Evolutionary conservation across 2,797 vertebrate genomes (phyloP), one percentile per base, ranked within the genome.

Genomic region (Alfaro cultratus): DNA sequence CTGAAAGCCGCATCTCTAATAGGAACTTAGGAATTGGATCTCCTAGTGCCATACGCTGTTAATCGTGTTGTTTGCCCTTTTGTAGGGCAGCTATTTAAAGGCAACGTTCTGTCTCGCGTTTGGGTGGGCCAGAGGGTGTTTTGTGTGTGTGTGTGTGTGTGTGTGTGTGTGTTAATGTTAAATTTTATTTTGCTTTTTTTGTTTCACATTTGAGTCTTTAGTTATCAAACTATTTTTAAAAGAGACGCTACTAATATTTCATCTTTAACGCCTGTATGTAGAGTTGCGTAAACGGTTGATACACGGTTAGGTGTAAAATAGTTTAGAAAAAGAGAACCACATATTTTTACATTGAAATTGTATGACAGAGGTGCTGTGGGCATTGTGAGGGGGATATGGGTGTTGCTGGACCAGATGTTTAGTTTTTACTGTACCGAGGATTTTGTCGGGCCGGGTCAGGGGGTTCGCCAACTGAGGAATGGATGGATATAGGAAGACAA

Each of bases 331-430:
- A 90, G 90, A 93, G 87, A 93, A 89, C 84, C 83, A 93, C 92
- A 92, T 94, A 93, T 95, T 95, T 95, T 94, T 94, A 86, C 94
- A 94, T 94, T 90, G 89, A 80, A 74, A 91, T 93, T 91, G 79
- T 90, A 86, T 82, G 86, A 89, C 80, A 86, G 89, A 90, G 85
- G 85, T 88, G 92, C 81, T 90, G 89, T 79, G 67, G 82, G 60
- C 1, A 7, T 55, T 73, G 70, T 13, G 81, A 78, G 23, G 68
- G 4, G 74, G 83, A 62, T 36, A 21, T 36, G 53, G 73, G 0
- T 26, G 21, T 82, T 87, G 93, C 85, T 91, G 87, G 86, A 92
- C 80, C 82, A 90, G 81, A 90, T 70, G 80, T 87, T 85, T 76
- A 57, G 74, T 62, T 83, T 85, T 75, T 86, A 88, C 83, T 87